A percentile compares a stretch with the other conserved stretches of the same genome.
Conservation (phyloP, 2,113 vertebrate species). For the Odocoileus virginianus region DNA sequence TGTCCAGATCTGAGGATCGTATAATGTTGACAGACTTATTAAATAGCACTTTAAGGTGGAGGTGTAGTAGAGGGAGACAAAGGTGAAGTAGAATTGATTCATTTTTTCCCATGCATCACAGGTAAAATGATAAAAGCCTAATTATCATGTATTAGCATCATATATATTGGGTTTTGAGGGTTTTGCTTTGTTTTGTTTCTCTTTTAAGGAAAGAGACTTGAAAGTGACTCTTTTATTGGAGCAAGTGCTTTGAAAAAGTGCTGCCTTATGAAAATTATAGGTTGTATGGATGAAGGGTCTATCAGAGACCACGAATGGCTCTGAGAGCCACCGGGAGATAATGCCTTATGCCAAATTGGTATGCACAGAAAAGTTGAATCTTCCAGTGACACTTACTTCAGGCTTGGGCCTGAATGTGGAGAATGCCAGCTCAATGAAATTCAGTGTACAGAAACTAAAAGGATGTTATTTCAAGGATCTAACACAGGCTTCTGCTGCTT, state of each 20-base stretch:
- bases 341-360: neutral
- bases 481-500: neutral
- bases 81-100: neutral
- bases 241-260: conserved; percentile 43
- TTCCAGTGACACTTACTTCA: conserved; percentile 11
- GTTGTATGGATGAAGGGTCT: conserved; percentile 9
- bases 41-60: neutral
- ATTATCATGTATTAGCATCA: neutral
- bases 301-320: conserved; percentile 21
- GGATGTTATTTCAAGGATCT: neutral
- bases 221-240: neutral
- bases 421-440: conserved; percentile 1
- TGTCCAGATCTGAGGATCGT: neutral
- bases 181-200: neutral
- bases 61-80: neutral
- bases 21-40: neutral
- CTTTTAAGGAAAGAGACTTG: conserved; percentile 3
- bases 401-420: neutral
- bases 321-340: conserved; percentile 32
- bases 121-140: neutral
- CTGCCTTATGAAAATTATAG: conserved; percentile 47
- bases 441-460: neutral
- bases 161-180: neutral
- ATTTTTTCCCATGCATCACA: neutral
- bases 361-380: conserved; percentile 57